Evolutionary conservation across 2,797 vertebrate genomes (phyloP).

Genomic region (Threskiornis aethiopicus): DNA sequence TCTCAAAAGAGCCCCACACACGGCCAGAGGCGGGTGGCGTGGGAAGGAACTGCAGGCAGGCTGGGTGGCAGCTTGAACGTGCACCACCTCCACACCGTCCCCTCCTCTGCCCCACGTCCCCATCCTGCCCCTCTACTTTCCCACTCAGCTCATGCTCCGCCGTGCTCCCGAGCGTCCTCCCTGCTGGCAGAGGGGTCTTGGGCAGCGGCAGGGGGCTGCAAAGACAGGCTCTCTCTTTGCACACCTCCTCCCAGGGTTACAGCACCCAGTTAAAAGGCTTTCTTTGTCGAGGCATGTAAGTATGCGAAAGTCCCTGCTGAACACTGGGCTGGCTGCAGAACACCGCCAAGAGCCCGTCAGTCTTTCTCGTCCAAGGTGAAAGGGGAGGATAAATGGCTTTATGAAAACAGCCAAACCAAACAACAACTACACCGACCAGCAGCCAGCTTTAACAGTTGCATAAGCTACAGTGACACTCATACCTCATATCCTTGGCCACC

Average conservation of each 20-base stretch:
- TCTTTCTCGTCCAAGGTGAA: conserved; percentile 15
- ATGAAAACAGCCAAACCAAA: conserved; percentile 27
- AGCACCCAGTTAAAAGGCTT: fast-evolving
- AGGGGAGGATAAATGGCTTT: conserved; percentile 15
- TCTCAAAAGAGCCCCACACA: background rate
- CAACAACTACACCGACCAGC: background rate
- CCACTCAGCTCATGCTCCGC: background rate
- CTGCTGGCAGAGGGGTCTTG: background rate
- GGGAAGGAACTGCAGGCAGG: background rate
- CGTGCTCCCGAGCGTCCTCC: fast-evolving
- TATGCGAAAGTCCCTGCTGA: background rate
- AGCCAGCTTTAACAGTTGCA: background rate
- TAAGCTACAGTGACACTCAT: background rate
- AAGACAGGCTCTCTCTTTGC: background rate
- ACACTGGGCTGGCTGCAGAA: background rate
- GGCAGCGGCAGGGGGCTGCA: background rate
- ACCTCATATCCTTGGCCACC: background rate
- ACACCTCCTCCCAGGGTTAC: background rate
- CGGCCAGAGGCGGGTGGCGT: background rate
- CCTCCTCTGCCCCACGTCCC: background rate
- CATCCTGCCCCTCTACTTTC: background rate
- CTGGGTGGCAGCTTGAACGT: background rate
- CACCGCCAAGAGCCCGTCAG: background rate
- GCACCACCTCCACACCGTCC: background rate
- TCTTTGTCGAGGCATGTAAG: fast-evolving